Percentiles rank a stretch among this genome's conserved stretches.
These are phyloP conservation scores for Mantis religiosa DNA, from an alignment of 2,888 invertebrate genomes.

Conservation along the genomic window DNA sequence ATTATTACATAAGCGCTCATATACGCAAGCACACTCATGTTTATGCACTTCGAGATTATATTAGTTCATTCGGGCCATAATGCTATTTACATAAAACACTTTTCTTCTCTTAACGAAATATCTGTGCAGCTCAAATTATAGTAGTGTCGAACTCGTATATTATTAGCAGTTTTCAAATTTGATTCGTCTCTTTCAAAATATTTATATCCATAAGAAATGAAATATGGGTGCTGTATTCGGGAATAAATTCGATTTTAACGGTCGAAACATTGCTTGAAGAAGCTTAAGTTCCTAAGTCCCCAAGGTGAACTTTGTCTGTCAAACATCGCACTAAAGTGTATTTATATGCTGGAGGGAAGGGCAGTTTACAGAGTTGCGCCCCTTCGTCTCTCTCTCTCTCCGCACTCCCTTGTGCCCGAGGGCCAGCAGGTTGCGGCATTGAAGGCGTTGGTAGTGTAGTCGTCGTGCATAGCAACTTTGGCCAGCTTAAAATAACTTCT, in stretches of 20 bases:
- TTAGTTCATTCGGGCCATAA: too few species aligned
- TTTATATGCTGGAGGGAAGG: background rate
- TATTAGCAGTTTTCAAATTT: too few species aligned
- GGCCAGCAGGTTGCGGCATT: background rate
- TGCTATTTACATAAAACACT: too few species aligned
- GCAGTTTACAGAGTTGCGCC: background rate
- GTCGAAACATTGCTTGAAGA: background rate
- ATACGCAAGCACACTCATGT: too few species aligned
- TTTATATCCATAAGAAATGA: background rate
- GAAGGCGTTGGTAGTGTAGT: background rate
- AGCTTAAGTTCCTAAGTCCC: background rate
- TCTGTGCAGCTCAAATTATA: too few species aligned
- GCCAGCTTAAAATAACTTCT: conserved; percentile 3
- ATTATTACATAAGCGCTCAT: too few species aligned
- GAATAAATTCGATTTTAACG: too few species aligned
- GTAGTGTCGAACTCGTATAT: too few species aligned
- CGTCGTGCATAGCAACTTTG: background rate
- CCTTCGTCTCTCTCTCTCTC: too few species aligned
- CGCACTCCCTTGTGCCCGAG: background rate
- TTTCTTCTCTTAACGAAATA: too few species aligned
- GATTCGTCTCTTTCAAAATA: too few species aligned
- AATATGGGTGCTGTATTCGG: background rate
- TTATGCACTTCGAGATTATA: too few species aligned
- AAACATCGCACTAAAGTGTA: background rate
- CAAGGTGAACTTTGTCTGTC: background rate